Evolutionary conservation across 2,113 vertebrate species (phyloP).

Genomic region (Chroicocephalus ridibundus): DNA sequence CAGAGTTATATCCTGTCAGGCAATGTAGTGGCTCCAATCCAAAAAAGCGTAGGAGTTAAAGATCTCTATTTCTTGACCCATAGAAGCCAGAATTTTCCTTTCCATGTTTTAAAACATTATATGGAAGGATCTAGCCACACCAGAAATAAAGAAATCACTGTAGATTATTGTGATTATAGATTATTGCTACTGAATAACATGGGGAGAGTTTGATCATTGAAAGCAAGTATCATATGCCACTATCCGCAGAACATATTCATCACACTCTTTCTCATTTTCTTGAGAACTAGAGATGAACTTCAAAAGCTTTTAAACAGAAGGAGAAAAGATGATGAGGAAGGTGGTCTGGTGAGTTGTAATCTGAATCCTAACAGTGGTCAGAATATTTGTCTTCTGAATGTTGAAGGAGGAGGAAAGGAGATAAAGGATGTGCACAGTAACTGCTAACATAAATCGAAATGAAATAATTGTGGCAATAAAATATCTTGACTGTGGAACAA

Average conservation of each 20-base stretch:
- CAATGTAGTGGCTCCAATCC: not conserved
- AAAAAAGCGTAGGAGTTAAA: not conserved
- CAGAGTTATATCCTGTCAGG: not conserved
- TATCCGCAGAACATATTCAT: accelerated
- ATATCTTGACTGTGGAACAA: not conserved
- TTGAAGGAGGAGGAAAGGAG: not conserved
- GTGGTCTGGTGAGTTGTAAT: accelerated
- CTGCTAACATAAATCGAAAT: not conserved
- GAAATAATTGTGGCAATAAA: not conserved
- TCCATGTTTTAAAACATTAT: not conserved
- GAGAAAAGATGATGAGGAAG: not conserved
- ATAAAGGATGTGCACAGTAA: not conserved
- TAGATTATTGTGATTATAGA: not conserved
- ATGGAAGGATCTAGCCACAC: not conserved
- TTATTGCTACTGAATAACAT: not conserved
- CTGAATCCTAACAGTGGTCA: not conserved
- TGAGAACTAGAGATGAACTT: not conserved
- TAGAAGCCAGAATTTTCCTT: not conserved
- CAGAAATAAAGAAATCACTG: not conserved
- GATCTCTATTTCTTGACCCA: not conserved
- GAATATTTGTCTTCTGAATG: not conserved
- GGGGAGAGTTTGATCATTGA: not conserved
- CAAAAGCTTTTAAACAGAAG: not conserved
- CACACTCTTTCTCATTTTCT: not conserved
- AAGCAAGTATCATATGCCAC: not conserved